Base-by-base conservation (phyloP, 2,113 vertebrate genomes). In the Donacobius atricapilla region DNA sequence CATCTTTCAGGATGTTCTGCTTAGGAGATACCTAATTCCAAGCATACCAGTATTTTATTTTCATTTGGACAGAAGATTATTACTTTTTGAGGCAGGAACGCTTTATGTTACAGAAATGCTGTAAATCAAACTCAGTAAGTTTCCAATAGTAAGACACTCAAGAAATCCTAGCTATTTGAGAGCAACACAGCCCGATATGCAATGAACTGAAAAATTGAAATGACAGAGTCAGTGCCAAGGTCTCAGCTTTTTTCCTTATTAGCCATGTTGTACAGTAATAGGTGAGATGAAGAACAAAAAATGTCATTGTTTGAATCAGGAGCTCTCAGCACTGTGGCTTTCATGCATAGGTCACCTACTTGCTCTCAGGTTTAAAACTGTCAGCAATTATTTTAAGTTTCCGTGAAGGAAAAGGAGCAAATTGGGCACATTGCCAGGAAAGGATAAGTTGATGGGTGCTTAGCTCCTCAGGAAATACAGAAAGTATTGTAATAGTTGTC, bases 331-430 rank as follows among this genome's bases (percentile, higher is more conserved):
- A 17, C 69, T 64, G 51, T 53, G 69, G 37, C 76, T 94, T 94
- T 96, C 71, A 94, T 77, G 76, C 37, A 4, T 17, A 93, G 79
- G 68, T 93, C 88, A 94, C 65, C 80, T 82, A 33, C 45, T n/a
- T 68, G 76, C 83, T 84, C 81, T 75, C 71, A 51, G 54, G 25
- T 48, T 94, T 88, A 70, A 94, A 94, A 85, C 71, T 73, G 72
- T 47, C 94, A 94, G 83, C 76, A 93, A 83, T 89, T 90, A 96
- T 93, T 94, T 87, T 21, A 81, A 64, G 27, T 76, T 93, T 82
- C 88, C 0, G 0, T 35, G 65, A 75, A 73, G 37, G 60, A 83
- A 96, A 76, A 61, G 22, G 31, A 90, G 35, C 18, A 77, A 82
- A 92, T 71, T 68, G 15, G 48, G 18, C 31, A 50, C 20, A 50